Conservation (phyloP, 2,797 vertebrate genomes). For the Poecile montanus region DNA sequence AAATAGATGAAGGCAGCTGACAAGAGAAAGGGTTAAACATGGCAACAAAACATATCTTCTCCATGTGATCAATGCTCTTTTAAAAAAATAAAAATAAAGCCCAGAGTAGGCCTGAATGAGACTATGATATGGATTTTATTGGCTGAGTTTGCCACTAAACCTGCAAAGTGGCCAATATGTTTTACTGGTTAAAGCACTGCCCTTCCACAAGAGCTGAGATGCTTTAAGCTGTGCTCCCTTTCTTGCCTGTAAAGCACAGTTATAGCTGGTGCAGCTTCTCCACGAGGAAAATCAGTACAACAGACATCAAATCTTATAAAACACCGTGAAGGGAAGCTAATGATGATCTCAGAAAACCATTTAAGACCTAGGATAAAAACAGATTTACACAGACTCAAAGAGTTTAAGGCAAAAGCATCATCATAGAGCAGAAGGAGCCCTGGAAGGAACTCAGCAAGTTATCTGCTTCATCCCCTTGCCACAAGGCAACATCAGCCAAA, state of each 20-base stretch:
- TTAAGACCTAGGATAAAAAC: slow-evolving; percentile 47
- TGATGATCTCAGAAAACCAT: slow-evolving; percentile 42
- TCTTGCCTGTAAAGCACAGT: slow-evolving; percentile 1
- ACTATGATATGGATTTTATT: not conserved
- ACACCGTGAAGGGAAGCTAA: slow-evolving; percentile 8
- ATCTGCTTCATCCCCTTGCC: slow-evolving; percentile 23
- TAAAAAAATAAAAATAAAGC: not conserved
- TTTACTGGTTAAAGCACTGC: not conserved
- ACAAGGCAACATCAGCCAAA: slow-evolving; percentile 48
- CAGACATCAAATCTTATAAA: slow-evolving; percentile 19
- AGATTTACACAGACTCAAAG: slow-evolving; percentile 41
- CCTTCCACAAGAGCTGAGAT: not conserved
- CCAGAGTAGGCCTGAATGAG: not conserved
- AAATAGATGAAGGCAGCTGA: not conserved
- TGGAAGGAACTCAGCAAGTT: slow-evolving; percentile 24
- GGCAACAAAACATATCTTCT: not conserved
- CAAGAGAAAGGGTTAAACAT: not conserved
- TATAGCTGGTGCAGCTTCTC: not conserved
- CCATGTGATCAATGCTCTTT: not conserved
- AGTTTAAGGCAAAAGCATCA: slow-evolving; percentile 52
- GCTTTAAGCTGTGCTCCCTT: not conserved
- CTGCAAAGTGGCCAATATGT: not conserved
- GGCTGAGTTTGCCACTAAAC: not conserved
- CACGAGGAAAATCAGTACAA: not conserved
- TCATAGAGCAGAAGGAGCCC: not conserved